phyloP scores from a whole-genome alignment of 1,140 invertebrate species.

The Drosophila mayri region DNA sequence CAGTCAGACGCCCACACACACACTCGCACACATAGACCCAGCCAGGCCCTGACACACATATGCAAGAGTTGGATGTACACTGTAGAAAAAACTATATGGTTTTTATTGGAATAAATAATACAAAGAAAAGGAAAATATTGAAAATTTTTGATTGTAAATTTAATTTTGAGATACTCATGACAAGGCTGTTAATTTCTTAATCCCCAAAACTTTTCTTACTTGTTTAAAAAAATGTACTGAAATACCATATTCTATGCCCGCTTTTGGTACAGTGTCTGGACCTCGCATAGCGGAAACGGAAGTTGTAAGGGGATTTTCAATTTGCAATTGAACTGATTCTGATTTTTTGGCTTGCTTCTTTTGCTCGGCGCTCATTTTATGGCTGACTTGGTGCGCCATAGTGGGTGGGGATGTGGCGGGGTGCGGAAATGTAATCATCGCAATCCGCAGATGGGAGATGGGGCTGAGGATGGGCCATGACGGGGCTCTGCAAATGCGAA shows the following conservation, averaged over 20 bases:
- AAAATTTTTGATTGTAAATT: too few species aligned
- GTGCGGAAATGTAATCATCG: constrained; percentile 81
- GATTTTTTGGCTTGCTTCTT: constrained; percentile 74
- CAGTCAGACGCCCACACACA: constrained; percentile 40
- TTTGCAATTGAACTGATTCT: constrained; percentile 83
- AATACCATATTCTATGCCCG: not conserved
- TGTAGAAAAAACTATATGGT: not conserved
- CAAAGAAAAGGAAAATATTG: not conserved
- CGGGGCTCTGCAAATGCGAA: constrained; percentile 9
- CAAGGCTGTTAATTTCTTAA: not conserved
- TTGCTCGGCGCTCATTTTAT: constrained; percentile 76
- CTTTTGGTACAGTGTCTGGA: constrained; percentile 18
- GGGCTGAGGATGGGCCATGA: not conserved
- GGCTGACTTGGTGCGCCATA: constrained; percentile 68
- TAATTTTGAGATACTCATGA: not conserved
- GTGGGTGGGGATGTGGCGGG: constrained; percentile 37
- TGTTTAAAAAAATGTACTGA: not conserved
- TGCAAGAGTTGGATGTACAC: constrained; percentile 15
- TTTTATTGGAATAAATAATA: too few species aligned
- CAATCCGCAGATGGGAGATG: constrained; percentile 45
- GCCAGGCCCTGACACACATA: constrained; percentile 19
- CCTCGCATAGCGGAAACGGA: constrained; percentile 74
- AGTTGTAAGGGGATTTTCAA: constrained; percentile 84
- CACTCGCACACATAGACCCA: not conserved
- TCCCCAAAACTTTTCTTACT: not conserved